Evolutionary conservation across 2,888 invertebrate species (phyloP), one percentile per base, ranked within the genome.

Genomic region (Caenorhabditis japonica): DNA sequence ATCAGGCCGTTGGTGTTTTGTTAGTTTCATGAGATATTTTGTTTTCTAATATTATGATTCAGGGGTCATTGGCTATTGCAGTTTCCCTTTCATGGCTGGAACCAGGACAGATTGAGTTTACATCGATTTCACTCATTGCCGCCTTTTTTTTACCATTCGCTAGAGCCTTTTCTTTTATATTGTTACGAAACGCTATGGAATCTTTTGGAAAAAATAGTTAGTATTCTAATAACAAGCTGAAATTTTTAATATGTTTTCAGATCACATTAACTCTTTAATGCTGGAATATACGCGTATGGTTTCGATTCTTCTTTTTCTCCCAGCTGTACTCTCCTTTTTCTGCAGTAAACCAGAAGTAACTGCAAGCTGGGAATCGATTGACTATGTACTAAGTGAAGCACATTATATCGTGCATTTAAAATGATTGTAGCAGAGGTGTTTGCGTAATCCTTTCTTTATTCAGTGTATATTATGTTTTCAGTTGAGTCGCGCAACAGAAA

Each of bases 341-440:
- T 30, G 53, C 21, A 72, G 78, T 23, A 58, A 74, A 30, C 80
- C 85, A 2, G 71, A 83, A 41, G 82, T 85, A 13, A 84, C 85
- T 30, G 86, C 86, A 3, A 81, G 83, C 36, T 86, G 86, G 86
- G 86, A 86, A 47, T 82, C 81, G 34, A 86, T 86, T 34, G 86
- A 87, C 59, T 83, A 84, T 66, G 86, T 87, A 46, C 75, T n/a
- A n/a, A n/a, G n/a, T n/a, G n/a, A n/a, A n/a, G n/a, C n/a, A n/a
- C n/a, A n/a, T n/a, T n/a, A n/a, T n/a, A n/a, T n/a, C n/a, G n/a
- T n/a, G n/a, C n/a, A n/a, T n/a, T n/a, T n/a, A n/a, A n/a, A n/a
- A n/a, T n/a, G n/a, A n/a, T n/a, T n/a, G n/a, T n/a, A n/a, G n/a
- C n/a, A n/a, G n/a, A n/a, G n/a, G n/a, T n/a, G 83, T 66, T 60